Base-by-base conservation (phyloP, 1,140 invertebrate genomes). In the Neoseiulus cucumeris region DNA sequence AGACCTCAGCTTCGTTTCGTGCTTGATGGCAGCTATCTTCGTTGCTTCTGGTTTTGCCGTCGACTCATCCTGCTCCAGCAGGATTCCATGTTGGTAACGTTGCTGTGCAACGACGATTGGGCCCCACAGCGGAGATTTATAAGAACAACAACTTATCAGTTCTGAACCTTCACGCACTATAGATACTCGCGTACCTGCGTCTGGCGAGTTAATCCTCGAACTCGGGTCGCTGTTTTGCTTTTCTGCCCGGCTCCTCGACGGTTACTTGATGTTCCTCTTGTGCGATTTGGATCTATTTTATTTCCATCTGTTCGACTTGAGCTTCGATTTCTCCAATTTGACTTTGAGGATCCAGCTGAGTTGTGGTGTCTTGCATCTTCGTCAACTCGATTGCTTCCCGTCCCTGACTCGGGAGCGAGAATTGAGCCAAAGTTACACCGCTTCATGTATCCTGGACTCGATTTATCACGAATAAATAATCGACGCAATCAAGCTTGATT, bases 131-230 rank as follows among this genome's bases (percentile, higher is more conserved):
- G 74, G 44, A 12, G 39, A 66, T 12, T 65, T n/a, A n/a, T n/a
- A n/a, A n/a, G n/a, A n/a, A n/a, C n/a, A n/a, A n/a, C n/a, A n/a
- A n/a, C n/a, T n/a, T n/a, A n/a, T n/a, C n/a, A 14, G 29, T 42
- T n/a, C n/a, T n/a, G n/a, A n/a, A n/a, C n/a, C n/a, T n/a, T n/a
- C n/a, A 18, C 47, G 7, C 7, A 7, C 20, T 51, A 18, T 33
- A 5, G 55, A 14, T 28, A 66, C 12, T 28, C 44, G 65, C 64
- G 66, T 67, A 78, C 68, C 96, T 80, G 76, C 93, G 94, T 66
- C 96, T 82, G 0, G 94, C 84, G 44, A 99, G 77, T 72, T 96
- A 89, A 78, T 99, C 96, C 77, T 98, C 91, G 78, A 98, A 99
- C 70, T 98, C 88, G 14, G 93, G 90, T 67, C 91, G 17, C 0